phyloP scores from a whole-genome alignment of 1,140 invertebrate species.

The Lordiphosa stackelbergi region DNA sequence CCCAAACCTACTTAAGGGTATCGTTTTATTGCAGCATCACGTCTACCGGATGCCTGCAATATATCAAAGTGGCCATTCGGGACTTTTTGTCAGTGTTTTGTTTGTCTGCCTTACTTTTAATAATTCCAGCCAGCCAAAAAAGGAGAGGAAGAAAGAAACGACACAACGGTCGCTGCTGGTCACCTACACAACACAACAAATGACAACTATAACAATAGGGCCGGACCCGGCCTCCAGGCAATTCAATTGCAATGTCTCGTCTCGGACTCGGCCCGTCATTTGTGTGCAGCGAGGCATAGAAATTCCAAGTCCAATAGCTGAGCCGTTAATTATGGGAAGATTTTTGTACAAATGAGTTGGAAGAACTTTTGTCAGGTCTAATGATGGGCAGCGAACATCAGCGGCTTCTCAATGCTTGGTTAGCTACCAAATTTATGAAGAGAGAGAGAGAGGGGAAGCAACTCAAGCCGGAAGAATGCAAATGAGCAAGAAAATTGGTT shows the following conservation, averaged over 20 bases:
- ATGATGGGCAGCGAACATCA: constrained; percentile 52
- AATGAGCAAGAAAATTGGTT: constrained; percentile 61
- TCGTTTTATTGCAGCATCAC: constrained; percentile 71
- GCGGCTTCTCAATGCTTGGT: constrained; percentile 40
- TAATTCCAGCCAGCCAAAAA: constrained; percentile 52
- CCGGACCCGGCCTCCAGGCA: constrained; percentile 20
- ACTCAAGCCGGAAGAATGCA: constrained; percentile 51
- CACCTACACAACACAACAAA: constrained; percentile 57
- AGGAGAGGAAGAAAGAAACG: constrained; percentile 20
- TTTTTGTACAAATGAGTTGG: constrained; percentile 69
- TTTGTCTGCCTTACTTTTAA: constrained; percentile 52
- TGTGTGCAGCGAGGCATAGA: constrained; percentile 71
- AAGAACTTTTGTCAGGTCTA: constrained; percentile 71
- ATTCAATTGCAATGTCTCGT: constrained; percentile 57
- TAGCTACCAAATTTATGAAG: constrained; percentile 62
- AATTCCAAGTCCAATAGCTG: constrained; percentile 38
- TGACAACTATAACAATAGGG: constrained; percentile 65
- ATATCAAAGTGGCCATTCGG: constrained; percentile 61
- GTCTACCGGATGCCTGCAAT: constrained; percentile 74
- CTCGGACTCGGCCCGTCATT: constrained; percentile 39
- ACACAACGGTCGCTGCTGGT: constrained; percentile 16
- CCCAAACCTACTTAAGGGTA: constrained; percentile 12
- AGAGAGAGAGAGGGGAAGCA: neutral
- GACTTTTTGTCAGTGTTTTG: constrained; percentile 13
- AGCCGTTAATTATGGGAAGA: constrained; percentile 73